These are phyloP conservation scores for Ophiothrix spiculata DNA, from an alignment of 35 echinoderm and acorn worm species.

Conservation along the genomic window DNA sequence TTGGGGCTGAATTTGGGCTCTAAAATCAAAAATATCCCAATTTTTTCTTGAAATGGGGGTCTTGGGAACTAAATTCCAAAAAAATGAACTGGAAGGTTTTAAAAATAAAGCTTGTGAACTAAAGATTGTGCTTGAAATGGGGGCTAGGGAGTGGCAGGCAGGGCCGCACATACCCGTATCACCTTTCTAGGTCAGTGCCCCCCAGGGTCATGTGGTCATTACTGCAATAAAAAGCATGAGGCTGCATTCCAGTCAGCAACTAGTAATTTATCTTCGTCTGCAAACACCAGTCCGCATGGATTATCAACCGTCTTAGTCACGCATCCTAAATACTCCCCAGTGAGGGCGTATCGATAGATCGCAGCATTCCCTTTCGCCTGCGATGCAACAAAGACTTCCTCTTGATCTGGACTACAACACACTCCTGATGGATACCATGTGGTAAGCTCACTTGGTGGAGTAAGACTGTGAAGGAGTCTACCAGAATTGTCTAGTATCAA, in stretches of 20 bases:
- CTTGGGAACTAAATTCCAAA: no score
- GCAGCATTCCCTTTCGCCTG: background rate
- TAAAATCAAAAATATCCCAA: no score
- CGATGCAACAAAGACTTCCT: background rate
- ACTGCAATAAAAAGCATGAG: background rate
- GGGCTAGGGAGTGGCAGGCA: no score
- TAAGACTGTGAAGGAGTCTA: background rate
- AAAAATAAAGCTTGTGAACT: no score
- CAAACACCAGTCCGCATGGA: background rate
- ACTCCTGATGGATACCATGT: background rate
- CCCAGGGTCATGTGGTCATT: no score
- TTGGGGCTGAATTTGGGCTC: no score
- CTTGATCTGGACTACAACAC: conserved; percentile 6
- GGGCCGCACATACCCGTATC: no score
- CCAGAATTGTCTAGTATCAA: background rate
- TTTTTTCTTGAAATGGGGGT: no score
- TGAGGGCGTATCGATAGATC: background rate
- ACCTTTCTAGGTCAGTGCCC: no score
- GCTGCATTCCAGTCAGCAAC: background rate
- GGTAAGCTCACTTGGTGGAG: background rate
- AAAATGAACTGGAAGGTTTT: no score
- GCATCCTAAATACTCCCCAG: background rate
- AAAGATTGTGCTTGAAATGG: no score
- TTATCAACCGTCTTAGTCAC: background rate
- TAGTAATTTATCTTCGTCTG: background rate